Percentiles rank a stretch among this genome's conserved stretches.
Evolutionary conservation across 2,888 invertebrate species (phyloP).

Genomic region (Eupithecia inturbata): DNA sequence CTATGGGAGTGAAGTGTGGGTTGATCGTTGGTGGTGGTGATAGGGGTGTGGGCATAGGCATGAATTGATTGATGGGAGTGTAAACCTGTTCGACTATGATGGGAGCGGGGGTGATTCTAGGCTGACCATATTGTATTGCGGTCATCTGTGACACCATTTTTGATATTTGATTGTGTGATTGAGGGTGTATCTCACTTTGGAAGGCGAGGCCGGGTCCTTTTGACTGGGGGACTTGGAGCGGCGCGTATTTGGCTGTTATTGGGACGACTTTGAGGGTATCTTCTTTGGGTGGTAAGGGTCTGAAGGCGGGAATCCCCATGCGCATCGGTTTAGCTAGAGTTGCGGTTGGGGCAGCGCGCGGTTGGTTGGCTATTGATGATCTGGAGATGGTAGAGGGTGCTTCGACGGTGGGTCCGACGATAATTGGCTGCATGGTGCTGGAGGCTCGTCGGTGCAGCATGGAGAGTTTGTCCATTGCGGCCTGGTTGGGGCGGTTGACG

Average conservation of each 20-base stretch:
- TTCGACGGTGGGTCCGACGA: constrained; percentile 66
- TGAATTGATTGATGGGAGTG: constrained; percentile 81
- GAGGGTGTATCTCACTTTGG: constrained; percentile 77
- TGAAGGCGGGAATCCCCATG: constrained; percentile 90
- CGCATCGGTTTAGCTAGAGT: constrained; percentile 83
- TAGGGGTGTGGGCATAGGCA: constrained; percentile 67
- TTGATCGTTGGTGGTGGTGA: constrained; percentile 32
- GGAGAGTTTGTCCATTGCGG: constrained; percentile 72
- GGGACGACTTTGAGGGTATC: constrained; percentile 83
- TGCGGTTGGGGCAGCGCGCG: constrained; percentile 52
- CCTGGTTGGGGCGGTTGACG: constrained; percentile 64
- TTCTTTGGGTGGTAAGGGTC: constrained; percentile 88
- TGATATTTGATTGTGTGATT: constrained; percentile 73
- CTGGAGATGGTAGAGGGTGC: constrained; percentile 50
- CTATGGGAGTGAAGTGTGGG: constrained; percentile 50
- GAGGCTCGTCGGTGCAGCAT: constrained; percentile 65
- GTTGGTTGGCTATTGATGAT: constrained; percentile 21
- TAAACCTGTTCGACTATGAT: constrained; percentile 67
- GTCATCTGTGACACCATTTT: constrained; percentile 81
- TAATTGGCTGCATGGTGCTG: constrained; percentile 72
- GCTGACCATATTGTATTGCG: constrained; percentile 64
- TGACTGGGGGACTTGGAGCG: constrained; percentile 69
- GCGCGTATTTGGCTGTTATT: constrained; percentile 67
- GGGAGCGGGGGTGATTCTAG: constrained; percentile 69
- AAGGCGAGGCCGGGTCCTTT: constrained; percentile 71